Evolutionary conservation across 2,888 invertebrate species (phyloP).

Genomic region (Phrixothrix hirtus): DNA sequence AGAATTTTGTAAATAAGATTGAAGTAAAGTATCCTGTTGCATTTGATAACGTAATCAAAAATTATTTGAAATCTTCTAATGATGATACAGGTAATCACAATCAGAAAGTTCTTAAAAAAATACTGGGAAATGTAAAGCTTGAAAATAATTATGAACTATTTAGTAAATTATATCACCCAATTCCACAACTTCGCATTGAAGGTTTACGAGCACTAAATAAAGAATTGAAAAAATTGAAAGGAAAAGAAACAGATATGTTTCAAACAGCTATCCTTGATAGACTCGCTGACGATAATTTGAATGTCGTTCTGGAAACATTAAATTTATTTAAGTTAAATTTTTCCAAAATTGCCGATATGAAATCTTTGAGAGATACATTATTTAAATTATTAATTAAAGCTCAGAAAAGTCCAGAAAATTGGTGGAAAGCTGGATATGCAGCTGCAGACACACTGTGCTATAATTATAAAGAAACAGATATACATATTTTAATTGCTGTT

Average conservation of each 20-base stretch:
- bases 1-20: conserved; percentile 61
- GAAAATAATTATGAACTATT: conserved; percentile 58
- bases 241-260: conserved; percentile 63
- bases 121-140: conserved; percentile 41
- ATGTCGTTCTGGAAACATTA: conserved; percentile 64
- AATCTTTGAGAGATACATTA: conserved; percentile 58
- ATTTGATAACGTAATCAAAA: conserved; percentile 71
- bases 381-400: conserved; percentile 60
- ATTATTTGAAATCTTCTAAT: conserved; percentile 54
- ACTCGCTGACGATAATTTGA: conserved; percentile 68
- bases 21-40: conserved; percentile 72
- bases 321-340: conserved; percentile 37
- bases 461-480: conserved; percentile 55
- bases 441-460: conserved; percentile 39
- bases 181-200: conserved; percentile 65
- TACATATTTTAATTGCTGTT: conserved; percentile 62
- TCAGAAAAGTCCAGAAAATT: conserved; percentile 45
- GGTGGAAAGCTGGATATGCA: conserved; percentile 51
- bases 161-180: conserved; percentile 74
- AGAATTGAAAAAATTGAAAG: conserved; percentile 58
- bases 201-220: conserved; percentile 69
- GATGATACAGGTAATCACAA: conserved; percentile 9
- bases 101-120: conserved; percentile 41
- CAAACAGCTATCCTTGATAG: conserved; percentile 67
- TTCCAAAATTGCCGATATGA: conserved; percentile 22